phyloP scores from a whole-genome alignment of 2,888 invertebrate genomes.

The Synergus japonicus region DNA sequence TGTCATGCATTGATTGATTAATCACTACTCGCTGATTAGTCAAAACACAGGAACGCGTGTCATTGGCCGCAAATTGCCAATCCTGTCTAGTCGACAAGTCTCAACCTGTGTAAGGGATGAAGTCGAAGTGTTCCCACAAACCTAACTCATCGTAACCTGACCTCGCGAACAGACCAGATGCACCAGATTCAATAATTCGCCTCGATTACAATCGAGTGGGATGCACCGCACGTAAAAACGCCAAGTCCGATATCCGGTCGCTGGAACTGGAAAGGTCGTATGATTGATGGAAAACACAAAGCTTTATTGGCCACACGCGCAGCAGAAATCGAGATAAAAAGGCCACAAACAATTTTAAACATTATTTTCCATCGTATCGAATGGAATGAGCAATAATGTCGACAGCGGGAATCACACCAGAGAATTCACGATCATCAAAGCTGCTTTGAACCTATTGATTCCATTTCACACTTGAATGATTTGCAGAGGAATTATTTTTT shows the following conservation, averaged over 20 bases:
- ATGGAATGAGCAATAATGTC: not conserved
- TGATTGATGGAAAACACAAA: constrained; percentile 76
- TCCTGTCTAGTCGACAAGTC: constrained; percentile 41
- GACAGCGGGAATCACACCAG: not conserved
- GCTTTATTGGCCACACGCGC: constrained; percentile 58
- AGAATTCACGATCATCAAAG: not conserved
- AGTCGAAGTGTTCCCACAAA: constrained; percentile 57
- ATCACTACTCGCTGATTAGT: constrained; percentile 38
- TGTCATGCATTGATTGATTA: constrained; percentile 36
- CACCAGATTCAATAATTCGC: constrained; percentile 74
- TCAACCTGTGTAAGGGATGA: constrained; percentile 33
- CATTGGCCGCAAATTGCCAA: constrained; percentile 27
- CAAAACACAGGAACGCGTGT: constrained; percentile 30
- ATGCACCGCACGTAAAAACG: constrained; percentile 69
- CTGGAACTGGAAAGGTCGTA: constrained; percentile 72
- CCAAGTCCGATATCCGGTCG: constrained; percentile 68
- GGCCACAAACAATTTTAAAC: constrained; percentile 72
- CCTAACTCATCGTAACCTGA: constrained; percentile 61
- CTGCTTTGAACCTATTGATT: not conserved
- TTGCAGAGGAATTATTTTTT: not conserved
- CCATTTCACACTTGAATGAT: not conserved
- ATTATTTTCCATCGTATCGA: constrained; percentile 58
- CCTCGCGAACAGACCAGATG: constrained; percentile 65
- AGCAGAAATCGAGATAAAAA: constrained; percentile 70
- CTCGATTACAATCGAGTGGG: constrained; percentile 70